A percentile compares a stretch with the other conserved stretches of the same genome.
phyloP scores from a whole-genome alignment of 2,797 vertebrate species.

The Synaphobranchus kaupii region DNA sequence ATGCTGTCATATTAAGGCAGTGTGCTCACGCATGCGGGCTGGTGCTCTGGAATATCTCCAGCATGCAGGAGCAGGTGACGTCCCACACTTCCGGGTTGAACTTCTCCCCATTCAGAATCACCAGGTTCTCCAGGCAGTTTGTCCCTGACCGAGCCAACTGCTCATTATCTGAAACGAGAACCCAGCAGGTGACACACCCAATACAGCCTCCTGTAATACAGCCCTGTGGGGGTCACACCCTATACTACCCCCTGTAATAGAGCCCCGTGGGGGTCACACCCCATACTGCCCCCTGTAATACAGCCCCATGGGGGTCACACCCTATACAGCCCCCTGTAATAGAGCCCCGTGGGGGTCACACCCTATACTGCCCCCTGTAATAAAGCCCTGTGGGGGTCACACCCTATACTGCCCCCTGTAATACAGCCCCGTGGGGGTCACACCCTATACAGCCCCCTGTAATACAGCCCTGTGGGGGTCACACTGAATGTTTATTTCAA shows the following conservation, averaged over 20 bases:
- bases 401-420: neutral
- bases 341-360: too few relatives aligned
- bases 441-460: neutral
- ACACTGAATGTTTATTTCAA: too few relatives aligned
- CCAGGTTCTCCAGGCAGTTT: slow-evolving; percentile 94
- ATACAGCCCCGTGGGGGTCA: neutral
- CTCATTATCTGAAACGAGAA: slow-evolving; percentile 84
- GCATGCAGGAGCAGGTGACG: slow-evolving; percentile 90
- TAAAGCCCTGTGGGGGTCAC: neutral
- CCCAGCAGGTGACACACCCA: neutral
- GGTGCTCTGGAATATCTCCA: slow-evolving; percentile 95
- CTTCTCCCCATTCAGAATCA: slow-evolving; percentile 94
- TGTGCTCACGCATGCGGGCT: slow-evolving; percentile 88
- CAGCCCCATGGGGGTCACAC: too few relatives aligned
- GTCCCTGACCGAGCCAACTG: slow-evolving; percentile 94
- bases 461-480: neutral
- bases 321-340: neutral
- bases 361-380: too few relatives aligned
- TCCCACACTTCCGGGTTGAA: slow-evolving; percentile 91
- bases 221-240: neutral
- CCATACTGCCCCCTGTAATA: neutral
- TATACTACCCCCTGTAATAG: neutral
- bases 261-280: neutral
- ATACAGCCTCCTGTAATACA: neutral
- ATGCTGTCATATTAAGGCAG: neutral